These are phyloP conservation scores for Cairina moschata DNA, from an alignment of 2,113 vertebrate species.

Conservation along the genomic window DNA sequence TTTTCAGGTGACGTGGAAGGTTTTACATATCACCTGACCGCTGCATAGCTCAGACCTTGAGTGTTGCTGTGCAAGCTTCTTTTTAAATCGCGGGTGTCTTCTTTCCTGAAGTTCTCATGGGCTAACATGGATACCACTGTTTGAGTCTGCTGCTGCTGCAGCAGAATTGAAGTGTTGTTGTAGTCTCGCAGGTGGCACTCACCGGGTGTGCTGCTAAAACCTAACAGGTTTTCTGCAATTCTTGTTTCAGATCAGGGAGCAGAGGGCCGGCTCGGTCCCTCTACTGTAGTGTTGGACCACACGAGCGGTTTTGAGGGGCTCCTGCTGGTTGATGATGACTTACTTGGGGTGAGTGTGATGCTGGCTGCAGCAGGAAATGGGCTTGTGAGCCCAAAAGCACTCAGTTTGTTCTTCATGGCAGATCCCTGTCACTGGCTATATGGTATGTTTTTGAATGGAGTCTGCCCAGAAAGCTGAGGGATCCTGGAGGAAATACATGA, in stretches of 20 bases:
- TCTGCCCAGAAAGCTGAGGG: background rate
- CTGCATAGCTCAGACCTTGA: background rate
- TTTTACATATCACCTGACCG: background rate
- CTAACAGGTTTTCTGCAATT: constrained; percentile 30
- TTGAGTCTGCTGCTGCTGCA: background rate
- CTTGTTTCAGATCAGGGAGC: constrained; percentile 76
- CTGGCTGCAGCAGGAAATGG: background rate
- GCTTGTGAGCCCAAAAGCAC: background rate
- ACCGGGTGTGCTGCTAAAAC: background rate
- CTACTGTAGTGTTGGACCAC: constrained; percentile 93
- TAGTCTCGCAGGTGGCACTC: background rate
- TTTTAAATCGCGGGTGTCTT: background rate
- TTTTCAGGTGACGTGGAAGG: background rate
- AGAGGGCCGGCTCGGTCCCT: constrained; percentile 91
- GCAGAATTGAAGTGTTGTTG: background rate
- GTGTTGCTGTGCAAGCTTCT: background rate
- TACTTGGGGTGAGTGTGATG: constrained; percentile 88
- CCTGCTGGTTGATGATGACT: constrained; percentile 95
- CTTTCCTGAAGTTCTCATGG: background rate
- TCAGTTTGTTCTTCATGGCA: background rate
- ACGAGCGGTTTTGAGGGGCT: constrained; percentile 96
- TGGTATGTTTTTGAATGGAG: background rate
- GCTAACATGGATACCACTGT: background rate
- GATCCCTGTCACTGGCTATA: background rate
- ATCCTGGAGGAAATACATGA: background rate